Base-by-base conservation (phyloP, 2,113 vertebrate genomes). In the Dasyurus viverrinus region DNA sequence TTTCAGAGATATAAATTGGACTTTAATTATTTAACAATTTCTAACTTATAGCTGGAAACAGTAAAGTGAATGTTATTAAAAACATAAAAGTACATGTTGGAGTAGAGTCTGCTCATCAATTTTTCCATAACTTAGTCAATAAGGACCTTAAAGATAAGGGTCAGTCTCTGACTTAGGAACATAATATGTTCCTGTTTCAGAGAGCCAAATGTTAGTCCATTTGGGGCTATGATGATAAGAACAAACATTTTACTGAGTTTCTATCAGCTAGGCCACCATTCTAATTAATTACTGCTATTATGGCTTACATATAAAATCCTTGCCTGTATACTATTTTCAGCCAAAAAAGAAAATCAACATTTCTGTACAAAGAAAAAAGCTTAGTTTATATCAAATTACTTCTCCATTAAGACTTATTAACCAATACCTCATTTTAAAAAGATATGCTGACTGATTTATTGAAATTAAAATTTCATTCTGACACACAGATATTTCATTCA, bases 211-310 rank as follows among this genome's bases (percentile, higher is more conserved):
- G 96, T 93, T 47, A 94, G 93, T 92, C 94, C 92, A 93, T 95
- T 96, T 97, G 96, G 96, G 93, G 60, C 95, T 97, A 90, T 96
- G 95, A 96, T 97, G 98, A 97, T 97, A 98, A 97, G 97, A 50
- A 96, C 91, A 96, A 46, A 93, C 54, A 55, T 54, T 57, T 93
- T 97, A 96, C 96, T 97, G 97, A 98, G 92, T 95, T 97, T 91
- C 96, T 97, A 96, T 98, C 96, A 97, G 90, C 92, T 93, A 90
- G 97, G 91, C 95, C 97, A 96, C 95, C 96, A 96, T 96, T 96
- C 93, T 97, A 97, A 97, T 98, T 97, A 98, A 97, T 98, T 97
- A 97, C 92, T 94, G 92, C 68, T 96, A 97, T 97, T 97, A 97
- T 90, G 92, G 84, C 55, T 97, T 89, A 57, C 91, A 95, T 53